Percentiles rank a stretch among this genome's conserved stretches.
Conservation (phyloP, 1,140 invertebrate species). For the Octopus bimaculoides region DNA sequence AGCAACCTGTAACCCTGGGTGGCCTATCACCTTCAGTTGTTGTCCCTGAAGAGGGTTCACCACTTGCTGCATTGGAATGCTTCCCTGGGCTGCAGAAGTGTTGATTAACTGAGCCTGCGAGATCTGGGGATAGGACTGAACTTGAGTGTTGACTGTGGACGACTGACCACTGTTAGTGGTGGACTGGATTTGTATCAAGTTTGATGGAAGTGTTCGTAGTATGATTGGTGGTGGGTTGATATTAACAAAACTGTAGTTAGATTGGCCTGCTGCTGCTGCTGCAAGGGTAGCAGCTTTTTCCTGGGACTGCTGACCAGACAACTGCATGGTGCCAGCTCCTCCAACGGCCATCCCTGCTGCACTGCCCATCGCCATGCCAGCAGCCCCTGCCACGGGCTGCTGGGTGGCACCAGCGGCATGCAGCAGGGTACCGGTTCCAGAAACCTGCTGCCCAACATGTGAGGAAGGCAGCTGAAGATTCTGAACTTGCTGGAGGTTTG, state of each 20-base stretch:
- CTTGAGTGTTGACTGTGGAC: slow-evolving; percentile 8
- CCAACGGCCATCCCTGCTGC: slow-evolving; percentile 22
- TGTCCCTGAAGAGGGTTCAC: slow-evolving; percentile 23
- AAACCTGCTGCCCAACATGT: slow-evolving; percentile 19
- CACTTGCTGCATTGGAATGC: slow-evolving; percentile 19
- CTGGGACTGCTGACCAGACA: slow-evolving; percentile 2
- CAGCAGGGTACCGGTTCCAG: slow-evolving; percentile 12
- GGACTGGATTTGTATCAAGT: slow-evolving; percentile 23
- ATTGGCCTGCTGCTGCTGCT: background rate
- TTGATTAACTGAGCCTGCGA: slow-evolving; percentile 21
- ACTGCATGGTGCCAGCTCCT: slow-evolving; percentile 18
- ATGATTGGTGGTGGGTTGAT: slow-evolving; percentile 36
- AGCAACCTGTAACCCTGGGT: slow-evolving; percentile 18
- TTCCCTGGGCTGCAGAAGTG: slow-evolving; percentile 23
- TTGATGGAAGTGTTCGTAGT: slow-evolving; percentile 27
- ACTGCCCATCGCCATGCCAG: slow-evolving; percentile 17
- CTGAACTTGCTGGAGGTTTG: slow-evolving; percentile 25
- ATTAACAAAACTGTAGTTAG: slow-evolving; percentile 20
- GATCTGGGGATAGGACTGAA: slow-evolving; percentile 20
- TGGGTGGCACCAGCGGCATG: background rate
- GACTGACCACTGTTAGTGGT: slow-evolving; percentile 13
- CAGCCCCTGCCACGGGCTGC: slow-evolving; percentile 7
- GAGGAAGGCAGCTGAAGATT: slow-evolving; percentile 23
- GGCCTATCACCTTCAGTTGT: slow-evolving; percentile 29
- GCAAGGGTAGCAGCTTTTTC: slow-evolving; percentile 1